Conservation (phyloP, 2,113 vertebrate species). For the Cephalopterus ornatus region DNA sequence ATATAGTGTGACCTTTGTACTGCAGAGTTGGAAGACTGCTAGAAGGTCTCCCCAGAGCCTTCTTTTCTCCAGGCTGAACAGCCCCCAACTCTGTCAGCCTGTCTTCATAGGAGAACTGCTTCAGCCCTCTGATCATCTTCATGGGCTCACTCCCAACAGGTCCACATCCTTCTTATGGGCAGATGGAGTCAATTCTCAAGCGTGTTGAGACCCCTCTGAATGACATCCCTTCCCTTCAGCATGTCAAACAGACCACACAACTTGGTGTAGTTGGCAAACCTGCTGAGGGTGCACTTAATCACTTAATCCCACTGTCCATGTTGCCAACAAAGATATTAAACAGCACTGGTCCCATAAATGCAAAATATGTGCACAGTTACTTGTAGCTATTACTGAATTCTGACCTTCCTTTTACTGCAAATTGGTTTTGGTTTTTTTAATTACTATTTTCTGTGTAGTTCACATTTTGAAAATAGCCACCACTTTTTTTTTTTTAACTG, state of each 20-base stretch:
- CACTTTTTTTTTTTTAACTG: not conserved
- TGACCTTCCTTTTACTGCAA: not conserved
- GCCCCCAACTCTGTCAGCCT: not conserved
- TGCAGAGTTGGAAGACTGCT: not conserved
- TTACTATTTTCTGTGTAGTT: not conserved
- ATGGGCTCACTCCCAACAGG: not conserved
- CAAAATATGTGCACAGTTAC: not conserved
- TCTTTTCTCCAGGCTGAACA: not conserved
- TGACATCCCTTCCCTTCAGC: not conserved
- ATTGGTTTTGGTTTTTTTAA: not conserved
- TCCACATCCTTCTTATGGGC: not conserved
- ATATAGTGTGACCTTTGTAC: not conserved
- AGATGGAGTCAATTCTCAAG: no score
- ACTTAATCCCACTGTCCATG: not conserved
- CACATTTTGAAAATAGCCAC: not conserved
- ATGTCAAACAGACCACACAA: not conserved
- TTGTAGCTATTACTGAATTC: not conserved
- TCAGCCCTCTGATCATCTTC: not conserved
- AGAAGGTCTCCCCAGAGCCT: not conserved
- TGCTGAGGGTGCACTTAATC: not conserved
- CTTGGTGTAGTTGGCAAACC: rapidly evolving
- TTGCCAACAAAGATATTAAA: not conserved
- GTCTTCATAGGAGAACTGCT: not conserved
- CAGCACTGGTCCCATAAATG: not conserved
- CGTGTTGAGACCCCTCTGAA: not conserved